phyloP scores from a whole-genome alignment of 2,113 vertebrate species.

The Kryptolebias marmoratus region DNA sequence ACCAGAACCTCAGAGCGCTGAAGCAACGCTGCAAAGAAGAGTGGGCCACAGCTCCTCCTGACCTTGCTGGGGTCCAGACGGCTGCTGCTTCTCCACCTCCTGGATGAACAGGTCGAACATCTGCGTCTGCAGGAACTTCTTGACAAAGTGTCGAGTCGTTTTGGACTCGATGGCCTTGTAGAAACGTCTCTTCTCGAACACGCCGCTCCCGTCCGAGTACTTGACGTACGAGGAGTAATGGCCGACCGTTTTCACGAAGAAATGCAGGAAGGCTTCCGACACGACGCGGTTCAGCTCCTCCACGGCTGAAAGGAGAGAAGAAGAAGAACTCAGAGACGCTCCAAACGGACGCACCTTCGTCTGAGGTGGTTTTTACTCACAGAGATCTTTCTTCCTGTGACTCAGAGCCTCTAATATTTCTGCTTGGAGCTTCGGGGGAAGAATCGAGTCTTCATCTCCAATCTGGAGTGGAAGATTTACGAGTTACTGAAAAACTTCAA shows the following conservation, averaged over 20 bases:
- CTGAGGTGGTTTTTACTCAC: constrained; percentile 56
- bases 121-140: constrained; percentile 91
- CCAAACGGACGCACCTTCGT: neutral
- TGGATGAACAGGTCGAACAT: constrained; percentile 97
- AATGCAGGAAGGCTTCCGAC: constrained; percentile 88
- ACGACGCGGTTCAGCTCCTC: constrained; percentile 89
- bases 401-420: constrained; percentile 82
- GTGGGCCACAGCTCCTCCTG: no score
- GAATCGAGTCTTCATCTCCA: constrained; percentile 87
- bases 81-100: constrained; percentile 89
- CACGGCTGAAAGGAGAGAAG: constrained; percentile 68
- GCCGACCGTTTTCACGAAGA: constrained; percentile 89
- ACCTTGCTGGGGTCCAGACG: constrained; percentile 86
- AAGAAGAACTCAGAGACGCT: neutral
- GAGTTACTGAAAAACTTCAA: neutral
- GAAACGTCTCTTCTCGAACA: constrained; percentile 88
- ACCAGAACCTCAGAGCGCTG: no score
- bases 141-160: constrained; percentile 84
- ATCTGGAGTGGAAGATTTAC: constrained; percentile 69
- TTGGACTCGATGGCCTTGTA: constrained; percentile 87
- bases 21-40: no score
- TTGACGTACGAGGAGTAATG: constrained; percentile 86
- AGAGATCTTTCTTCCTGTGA: constrained; percentile 48
- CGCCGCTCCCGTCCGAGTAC: constrained; percentile 36
- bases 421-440: constrained; percentile 86